Evolutionary conservation across 2,797 vertebrate species (phyloP).

Genomic region (Sebastes paucispinis): DNA sequence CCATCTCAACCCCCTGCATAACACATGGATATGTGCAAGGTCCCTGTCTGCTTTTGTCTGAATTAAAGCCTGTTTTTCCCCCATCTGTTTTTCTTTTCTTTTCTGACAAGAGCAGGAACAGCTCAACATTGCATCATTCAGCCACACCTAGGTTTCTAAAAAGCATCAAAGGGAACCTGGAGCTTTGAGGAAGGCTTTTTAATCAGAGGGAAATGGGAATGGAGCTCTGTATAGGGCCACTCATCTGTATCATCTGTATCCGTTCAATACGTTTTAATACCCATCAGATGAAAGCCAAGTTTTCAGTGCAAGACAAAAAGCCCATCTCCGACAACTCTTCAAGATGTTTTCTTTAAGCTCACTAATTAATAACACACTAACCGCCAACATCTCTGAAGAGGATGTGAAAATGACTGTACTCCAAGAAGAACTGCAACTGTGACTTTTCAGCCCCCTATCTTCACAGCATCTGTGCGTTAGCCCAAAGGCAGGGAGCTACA

Average conservation of each 20-base stretch:
- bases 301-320: constrained; percentile 42
- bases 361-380: constrained; percentile 50
- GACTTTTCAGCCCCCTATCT: neutral
- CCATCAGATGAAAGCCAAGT: constrained; percentile 47
- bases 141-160: constrained; percentile 47
- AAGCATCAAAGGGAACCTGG: constrained; percentile 52
- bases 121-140: constrained; percentile 55
- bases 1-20: constrained; percentile 1
- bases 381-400: neutral
- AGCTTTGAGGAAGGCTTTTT: constrained; percentile 56
- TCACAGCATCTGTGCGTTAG: neutral
- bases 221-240: constrained; percentile 27
- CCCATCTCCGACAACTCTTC: constrained; percentile 5
- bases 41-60: constrained; percentile 44
- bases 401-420: constrained; percentile 30
- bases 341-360: neutral
- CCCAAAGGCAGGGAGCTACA: neutral
- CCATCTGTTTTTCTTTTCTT: constrained; percentile 22
- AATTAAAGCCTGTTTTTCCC: constrained; percentile 34
- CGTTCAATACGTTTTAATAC: constrained; percentile 46
- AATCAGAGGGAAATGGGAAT: constrained; percentile 58
- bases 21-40: constrained; percentile 34
- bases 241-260: constrained; percentile 53
- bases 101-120: constrained; percentile 37
- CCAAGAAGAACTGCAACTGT: constrained; percentile 31